A percentile compares a stretch with the other conserved stretches of the same genome.
phyloP scores from a whole-genome alignment of 2,797 vertebrate genomes.

The Cebuella pygmaea region DNA sequence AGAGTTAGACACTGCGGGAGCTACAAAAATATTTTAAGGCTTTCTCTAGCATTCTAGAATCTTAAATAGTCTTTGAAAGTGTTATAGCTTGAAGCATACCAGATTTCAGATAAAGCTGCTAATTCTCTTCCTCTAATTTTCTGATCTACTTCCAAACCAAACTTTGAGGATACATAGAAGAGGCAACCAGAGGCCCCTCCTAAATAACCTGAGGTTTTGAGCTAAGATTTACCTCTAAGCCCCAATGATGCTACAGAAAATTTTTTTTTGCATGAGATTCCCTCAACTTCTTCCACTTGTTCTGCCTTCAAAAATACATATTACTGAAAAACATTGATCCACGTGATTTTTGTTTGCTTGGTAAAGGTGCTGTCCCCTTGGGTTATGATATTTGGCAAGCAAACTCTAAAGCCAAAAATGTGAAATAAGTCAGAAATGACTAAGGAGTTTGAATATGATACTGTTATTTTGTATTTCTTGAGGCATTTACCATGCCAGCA shows the following conservation, averaged over 20 bases:
- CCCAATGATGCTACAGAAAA: not conserved
- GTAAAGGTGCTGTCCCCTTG: not conserved
- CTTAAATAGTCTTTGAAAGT: not conserved
- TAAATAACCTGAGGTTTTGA: not conserved
- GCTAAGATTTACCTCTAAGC: not conserved
- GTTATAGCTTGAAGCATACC: not conserved
- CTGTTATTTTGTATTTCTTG: not conserved
- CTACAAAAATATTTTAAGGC: not conserved
- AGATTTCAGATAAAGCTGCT: not conserved
- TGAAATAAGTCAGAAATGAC: slow-evolving; percentile 1
- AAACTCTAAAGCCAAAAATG: slow-evolving; percentile 1
- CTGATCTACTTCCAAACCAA: slow-evolving; percentile 23
- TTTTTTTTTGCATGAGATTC: not conserved
- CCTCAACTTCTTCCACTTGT: not conserved
- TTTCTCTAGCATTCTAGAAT: not conserved
- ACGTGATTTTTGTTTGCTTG: not conserved
- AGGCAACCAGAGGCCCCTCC: not conserved
- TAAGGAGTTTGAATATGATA: not conserved
- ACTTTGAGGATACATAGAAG: not conserved
- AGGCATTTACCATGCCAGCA: not conserved
- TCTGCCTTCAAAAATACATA: not conserved
- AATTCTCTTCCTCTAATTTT: slow-evolving; percentile 4
- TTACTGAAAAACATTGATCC: not conserved
- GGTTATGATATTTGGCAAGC: not conserved
- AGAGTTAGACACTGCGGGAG: not conserved